Base-by-base conservation (phyloP, 2,113 vertebrate species). In the Columba janthina region DNA sequence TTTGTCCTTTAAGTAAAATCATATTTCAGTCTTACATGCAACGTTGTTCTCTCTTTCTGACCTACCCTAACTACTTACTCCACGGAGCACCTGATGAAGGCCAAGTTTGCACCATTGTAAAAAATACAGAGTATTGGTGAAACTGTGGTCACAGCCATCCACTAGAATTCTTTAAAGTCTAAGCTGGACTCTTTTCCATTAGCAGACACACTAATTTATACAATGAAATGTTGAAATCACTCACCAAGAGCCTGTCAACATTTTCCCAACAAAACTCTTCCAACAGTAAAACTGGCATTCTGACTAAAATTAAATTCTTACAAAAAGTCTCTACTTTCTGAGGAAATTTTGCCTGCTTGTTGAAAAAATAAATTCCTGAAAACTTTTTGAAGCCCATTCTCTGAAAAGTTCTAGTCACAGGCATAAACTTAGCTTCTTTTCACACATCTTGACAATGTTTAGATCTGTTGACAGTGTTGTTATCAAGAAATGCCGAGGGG, bases 401-500 rank as follows among this genome's bases (percentile, higher is more conserved):
- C 90, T 90, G 70, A 93, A 80, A 96, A 96, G 85, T 96, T 96
- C 85, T 78, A 93, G 72, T 95, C 88, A 81, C 61, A 96, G 80
- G 88, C 94, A 95, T 90, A 97, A 96, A 95, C 96, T 96, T 96
- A 96, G 90, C 94, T 95, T 92, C 79, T 94, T 91, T 97, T 96
- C 92, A 90, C 94, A 95, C 95, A 57, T 96, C 94, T 95, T 94
- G 92, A 96, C 92, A 96, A 96, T 96, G 96, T 96, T 96, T 96
- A 93, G 92, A 96, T 96, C 90, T 92, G 90, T 96, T 96, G 95
- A 96, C 95, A 96, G 90, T 96, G 95, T 88, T 96, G 94, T 96
- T 96, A 96, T 94, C 92, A 90, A 96, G 93, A 96, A 97, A 93
- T 94, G 93, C 88, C 61, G 24, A 93, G 92, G 92, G 95, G 93